Conservation (phyloP, 1,140 invertebrate species). For the Lordiphosa collinella region DNA sequence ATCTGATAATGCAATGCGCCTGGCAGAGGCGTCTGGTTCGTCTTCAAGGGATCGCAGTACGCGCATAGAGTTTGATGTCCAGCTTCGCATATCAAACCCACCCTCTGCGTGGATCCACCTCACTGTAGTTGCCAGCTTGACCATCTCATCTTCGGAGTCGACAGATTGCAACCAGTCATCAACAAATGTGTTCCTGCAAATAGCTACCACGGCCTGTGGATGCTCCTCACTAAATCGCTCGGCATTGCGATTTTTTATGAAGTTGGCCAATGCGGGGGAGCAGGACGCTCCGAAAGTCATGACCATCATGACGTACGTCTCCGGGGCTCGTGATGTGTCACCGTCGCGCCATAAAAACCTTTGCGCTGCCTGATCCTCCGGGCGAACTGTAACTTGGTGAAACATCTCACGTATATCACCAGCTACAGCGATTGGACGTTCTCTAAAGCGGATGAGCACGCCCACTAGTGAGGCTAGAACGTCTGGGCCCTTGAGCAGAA, state of each 20-base stretch:
- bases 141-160: not conserved
- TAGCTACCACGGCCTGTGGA: not conserved
- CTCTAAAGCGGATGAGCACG: constrained; percentile 10
- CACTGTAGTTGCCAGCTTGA: not conserved
- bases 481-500: constrained; percentile 9
- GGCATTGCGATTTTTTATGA: not conserved
- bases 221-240: no score
- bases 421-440: constrained; percentile 1
- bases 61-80: not conserved
- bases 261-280: constrained; percentile 51
- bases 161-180: not conserved
- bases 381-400: no score
- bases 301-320: constrained; percentile 55
- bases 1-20: not conserved
- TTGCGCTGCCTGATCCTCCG: not conserved
- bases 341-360: constrained; percentile 13
- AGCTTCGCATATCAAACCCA: not conserved
- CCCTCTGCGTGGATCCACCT: not conserved
- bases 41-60: constrained; percentile 1
- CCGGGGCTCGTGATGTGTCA: not conserved
- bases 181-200: not conserved
- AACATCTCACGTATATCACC: not conserved
- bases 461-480: not conserved
- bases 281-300: constrained; percentile 69
- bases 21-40: not conserved